These are phyloP conservation scores for Schrankia costaestrigalis DNA, from an alignment of 2,888 invertebrate species.

Conservation along the genomic window DNA sequence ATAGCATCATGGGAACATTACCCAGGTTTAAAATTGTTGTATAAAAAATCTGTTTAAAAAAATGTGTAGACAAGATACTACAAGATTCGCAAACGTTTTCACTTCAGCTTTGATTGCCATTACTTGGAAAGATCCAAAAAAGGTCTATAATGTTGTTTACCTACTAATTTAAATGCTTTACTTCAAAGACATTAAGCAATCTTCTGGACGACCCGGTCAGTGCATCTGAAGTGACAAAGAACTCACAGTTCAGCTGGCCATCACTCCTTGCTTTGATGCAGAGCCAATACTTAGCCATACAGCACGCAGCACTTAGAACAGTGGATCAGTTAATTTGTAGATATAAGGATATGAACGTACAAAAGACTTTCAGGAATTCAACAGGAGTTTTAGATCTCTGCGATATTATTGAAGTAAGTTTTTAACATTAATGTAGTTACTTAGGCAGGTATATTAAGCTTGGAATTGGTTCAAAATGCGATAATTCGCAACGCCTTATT, in stretches of 20 bases:
- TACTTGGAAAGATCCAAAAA: too few species aligned
- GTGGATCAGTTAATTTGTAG: constrained; percentile 70
- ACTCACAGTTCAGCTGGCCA: constrained; percentile 72
- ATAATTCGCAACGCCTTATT: too few species aligned
- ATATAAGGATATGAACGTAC: constrained; percentile 67
- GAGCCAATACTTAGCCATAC: constrained; percentile 74
- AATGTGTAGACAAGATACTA: too few species aligned
- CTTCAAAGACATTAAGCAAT: constrained; percentile 65
- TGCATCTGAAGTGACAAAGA: constrained; percentile 68
- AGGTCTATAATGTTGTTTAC: background rate
- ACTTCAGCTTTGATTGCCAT: too few species aligned
- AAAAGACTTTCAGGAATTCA: constrained; percentile 71
- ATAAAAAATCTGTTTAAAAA: too few species aligned
- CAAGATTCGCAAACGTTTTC: too few species aligned
- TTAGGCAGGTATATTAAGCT: too few species aligned
- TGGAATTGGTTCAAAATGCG: too few species aligned
- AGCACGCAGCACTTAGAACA: constrained; percentile 68
- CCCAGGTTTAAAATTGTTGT: too few species aligned
- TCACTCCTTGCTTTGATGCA: constrained; percentile 68
- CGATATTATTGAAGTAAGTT: constrained; percentile 72
- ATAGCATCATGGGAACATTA: too few species aligned
- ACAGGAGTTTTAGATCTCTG: constrained; percentile 72
- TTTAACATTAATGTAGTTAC: too few species aligned
- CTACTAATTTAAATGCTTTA: background rate
- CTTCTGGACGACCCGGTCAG: constrained; percentile 74